Percentiles rank a stretch among this genome's conserved stretches.
Evolutionary conservation across 2,113 vertebrate genomes (phyloP).

Genomic region (Plecturocebus donacophilus): DNA sequence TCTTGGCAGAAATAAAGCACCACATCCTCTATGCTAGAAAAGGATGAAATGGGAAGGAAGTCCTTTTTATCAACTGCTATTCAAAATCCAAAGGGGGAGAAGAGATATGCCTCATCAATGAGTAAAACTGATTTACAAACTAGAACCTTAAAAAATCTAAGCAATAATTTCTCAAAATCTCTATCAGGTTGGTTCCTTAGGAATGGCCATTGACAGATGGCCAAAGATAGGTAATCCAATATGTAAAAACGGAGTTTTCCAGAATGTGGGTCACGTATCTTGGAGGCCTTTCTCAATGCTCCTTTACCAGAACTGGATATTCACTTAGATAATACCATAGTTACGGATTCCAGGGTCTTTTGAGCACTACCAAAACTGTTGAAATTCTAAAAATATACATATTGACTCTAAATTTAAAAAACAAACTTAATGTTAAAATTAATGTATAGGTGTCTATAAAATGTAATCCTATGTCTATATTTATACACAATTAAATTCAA

Average conservation of each 20-base stretch:
- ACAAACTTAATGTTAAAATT: neutral
- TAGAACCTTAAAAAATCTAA: neutral
- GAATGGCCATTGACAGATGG: neutral
- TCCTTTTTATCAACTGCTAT: neutral
- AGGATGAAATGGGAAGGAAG: neutral
- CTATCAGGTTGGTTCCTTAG: neutral
- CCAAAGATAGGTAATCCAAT: neutral
- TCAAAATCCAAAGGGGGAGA: neutral
- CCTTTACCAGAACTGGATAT: neutral
- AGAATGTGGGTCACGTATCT: neutral
- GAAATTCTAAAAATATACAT: neutral
- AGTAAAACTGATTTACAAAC: neutral
- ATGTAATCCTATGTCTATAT: neutral
- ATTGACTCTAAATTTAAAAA: neutral
- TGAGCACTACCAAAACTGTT: neutral
- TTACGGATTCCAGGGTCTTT: neutral
- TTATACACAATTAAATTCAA: constrained; percentile 13
- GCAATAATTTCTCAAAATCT: neutral
- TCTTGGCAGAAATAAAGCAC: constrained; percentile 27
- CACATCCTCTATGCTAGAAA: neutral
- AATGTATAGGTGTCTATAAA: neutral
- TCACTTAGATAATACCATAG: neutral
- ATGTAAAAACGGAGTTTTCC: neutral
- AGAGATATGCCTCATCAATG: neutral
- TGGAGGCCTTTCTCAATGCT: neutral